phyloP scores from a whole-genome alignment of 2,888 invertebrate species.

The Athrips mouffetella region DNA sequence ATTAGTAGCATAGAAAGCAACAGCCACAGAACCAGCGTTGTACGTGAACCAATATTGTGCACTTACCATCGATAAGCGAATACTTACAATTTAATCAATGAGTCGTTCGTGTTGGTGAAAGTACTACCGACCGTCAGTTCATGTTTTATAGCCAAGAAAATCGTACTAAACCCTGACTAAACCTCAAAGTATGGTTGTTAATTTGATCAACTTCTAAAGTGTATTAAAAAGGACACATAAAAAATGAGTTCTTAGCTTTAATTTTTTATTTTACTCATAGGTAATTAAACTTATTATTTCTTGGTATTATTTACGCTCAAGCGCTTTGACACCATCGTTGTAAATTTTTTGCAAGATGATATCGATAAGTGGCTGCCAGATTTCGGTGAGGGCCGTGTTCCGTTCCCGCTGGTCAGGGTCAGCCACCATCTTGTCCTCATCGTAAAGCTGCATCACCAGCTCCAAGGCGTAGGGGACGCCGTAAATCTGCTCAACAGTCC shows the following conservation, averaged over 20 bases:
- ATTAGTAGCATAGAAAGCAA: not conserved
- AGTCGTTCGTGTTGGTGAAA: not conserved
- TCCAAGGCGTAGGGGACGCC: slow-evolving; percentile 61
- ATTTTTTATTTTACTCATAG: too few relatives aligned
- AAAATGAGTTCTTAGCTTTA: too few relatives aligned
- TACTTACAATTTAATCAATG: not conserved
- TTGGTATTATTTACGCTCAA: not conserved
- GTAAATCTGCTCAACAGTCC: slow-evolving; percentile 41
- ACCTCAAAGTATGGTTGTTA: too few relatives aligned
- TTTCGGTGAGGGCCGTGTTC: slow-evolving; percentile 33
- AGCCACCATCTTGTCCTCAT: not conserved
- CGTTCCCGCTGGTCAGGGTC: not conserved
- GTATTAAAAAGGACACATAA: too few relatives aligned
- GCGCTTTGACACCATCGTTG: not conserved
- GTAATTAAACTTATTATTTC: not conserved
- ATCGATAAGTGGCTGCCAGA: slow-evolving; percentile 52
- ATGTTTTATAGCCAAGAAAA: not conserved
- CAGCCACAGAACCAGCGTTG: not conserved
- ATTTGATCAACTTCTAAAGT: too few relatives aligned
- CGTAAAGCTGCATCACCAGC: slow-evolving; percentile 56
- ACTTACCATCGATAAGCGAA: not conserved
- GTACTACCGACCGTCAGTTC: not conserved
- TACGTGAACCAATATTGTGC: too few relatives aligned
- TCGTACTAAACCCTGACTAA: too few relatives aligned
- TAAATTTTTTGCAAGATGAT: slow-evolving; percentile 43